Percentiles rank a stretch among this genome's conserved stretches.
These are phyloP conservation scores for Lissocephala sabroskyi DNA, from an alignment of 2,888 invertebrate genomes.

Conservation along the genomic window DNA sequence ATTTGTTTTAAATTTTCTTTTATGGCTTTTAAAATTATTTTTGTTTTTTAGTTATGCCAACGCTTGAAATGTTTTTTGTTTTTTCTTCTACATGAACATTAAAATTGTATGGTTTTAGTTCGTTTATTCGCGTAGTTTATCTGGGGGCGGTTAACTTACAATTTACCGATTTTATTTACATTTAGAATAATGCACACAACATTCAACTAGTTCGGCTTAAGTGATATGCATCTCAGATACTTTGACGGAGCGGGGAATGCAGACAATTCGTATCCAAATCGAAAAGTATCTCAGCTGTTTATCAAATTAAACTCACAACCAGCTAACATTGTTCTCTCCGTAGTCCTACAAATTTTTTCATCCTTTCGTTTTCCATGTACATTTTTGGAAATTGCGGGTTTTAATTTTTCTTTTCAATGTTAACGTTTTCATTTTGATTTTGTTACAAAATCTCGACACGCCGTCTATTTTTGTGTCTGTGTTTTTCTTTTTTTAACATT, in stretches of 20 bases:
- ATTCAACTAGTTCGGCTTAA: slow-evolving; percentile 45
- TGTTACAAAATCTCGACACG: slow-evolving; percentile 51
- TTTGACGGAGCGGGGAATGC: slow-evolving; percentile 6
- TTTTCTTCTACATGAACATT: slow-evolving; percentile 16
- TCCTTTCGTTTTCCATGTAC: slow-evolving; percentile 13
- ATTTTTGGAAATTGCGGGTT: slow-evolving; percentile 15
- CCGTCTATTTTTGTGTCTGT: slow-evolving; percentile 14
- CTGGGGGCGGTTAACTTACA: slow-evolving; percentile 41
- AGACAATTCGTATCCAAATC: too few relatives aligned
- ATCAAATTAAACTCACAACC: slow-evolving; percentile 50
- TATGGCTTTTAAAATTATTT: slow-evolving; percentile 23
- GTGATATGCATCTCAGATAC: slow-evolving; percentile 38
- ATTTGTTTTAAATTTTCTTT: slow-evolving; percentile 11
- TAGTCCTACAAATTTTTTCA: slow-evolving; percentile 1
- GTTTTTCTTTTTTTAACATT: slow-evolving; percentile 12
- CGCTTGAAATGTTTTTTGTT: slow-evolving; percentile 42
- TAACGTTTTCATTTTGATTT: slow-evolving; percentile 62
- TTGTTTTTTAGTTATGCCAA: slow-evolving; percentile 33
- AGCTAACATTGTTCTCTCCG: slow-evolving; percentile 40
- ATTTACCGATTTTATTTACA: slow-evolving; percentile 45
- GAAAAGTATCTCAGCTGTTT: slow-evolving; percentile 31
- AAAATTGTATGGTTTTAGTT: slow-evolving; percentile 23
- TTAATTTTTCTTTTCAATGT: slow-evolving; percentile 45
- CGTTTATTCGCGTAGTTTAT: background rate
- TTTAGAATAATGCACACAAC: slow-evolving; percentile 67